Percentiles rank a stretch among this genome's conserved stretches.
Evolutionary conservation across 2,797 vertebrate genomes (phyloP).

Genomic region (Pampus argenteus): DNA sequence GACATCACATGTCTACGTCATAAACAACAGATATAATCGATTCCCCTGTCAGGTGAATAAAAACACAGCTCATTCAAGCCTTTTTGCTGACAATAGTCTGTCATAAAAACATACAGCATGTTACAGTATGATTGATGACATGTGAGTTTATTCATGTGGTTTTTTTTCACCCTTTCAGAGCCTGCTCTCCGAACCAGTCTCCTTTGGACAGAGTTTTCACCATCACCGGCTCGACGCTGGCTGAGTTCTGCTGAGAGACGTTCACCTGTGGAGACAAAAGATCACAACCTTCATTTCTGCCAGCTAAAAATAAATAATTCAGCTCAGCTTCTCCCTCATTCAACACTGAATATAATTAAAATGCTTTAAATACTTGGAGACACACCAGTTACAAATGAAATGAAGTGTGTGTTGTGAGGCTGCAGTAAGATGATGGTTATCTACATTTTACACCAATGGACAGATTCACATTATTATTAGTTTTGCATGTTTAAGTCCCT

Average conservation of each 20-base stretch:
- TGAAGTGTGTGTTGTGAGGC: too few relatives aligned
- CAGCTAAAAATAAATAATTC: background rate
- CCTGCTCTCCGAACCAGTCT: conserved; percentile 86
- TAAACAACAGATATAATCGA: too few relatives aligned
- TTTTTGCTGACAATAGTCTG: too few relatives aligned
- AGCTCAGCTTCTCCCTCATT: background rate
- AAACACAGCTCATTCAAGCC: too few relatives aligned
- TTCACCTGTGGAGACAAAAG: conserved; percentile 70
- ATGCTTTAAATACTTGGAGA: background rate
- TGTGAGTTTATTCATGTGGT: background rate
- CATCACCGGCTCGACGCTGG: conserved; percentile 61
- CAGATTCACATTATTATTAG: too few relatives aligned
- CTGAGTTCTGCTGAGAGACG: conserved; percentile 72
- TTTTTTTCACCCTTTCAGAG: conserved; percentile 80
- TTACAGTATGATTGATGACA: too few relatives aligned
- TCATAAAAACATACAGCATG: background rate
- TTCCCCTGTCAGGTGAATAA: too few relatives aligned
- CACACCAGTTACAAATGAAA: too few relatives aligned
- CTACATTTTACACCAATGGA: too few relatives aligned
- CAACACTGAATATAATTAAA: background rate
- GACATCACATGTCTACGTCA: too few relatives aligned
- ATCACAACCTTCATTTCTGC: background rate
- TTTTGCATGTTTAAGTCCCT: too few relatives aligned
- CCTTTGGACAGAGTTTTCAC: conserved; percentile 77
- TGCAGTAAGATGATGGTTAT: too few relatives aligned